A percentile compares a stretch with the other conserved stretches of the same genome.
phyloP scores from a whole-genome alignment of 2,797 vertebrate genomes.

The Astyanax mexicanus region DNA sequence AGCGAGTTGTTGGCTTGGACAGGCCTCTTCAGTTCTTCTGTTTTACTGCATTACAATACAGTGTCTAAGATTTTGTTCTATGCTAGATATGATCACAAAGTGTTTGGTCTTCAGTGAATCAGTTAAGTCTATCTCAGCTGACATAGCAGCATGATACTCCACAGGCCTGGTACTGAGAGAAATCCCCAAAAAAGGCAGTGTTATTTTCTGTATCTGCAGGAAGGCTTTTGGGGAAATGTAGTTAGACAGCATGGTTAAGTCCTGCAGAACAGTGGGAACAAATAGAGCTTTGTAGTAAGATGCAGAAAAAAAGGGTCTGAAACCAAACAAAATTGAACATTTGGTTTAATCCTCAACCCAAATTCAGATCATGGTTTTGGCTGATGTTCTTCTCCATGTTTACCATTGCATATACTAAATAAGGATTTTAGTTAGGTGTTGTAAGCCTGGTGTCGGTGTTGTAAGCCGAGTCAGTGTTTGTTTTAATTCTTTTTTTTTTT shows the following conservation, averaged over 20 bases:
- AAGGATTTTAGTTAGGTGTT: no score
- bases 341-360: no score
- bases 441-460: no score
- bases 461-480: no score
- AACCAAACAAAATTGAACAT: no score
- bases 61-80: not conserved
- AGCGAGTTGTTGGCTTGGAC: not conserved
- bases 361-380: no score
- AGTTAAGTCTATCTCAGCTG: not conserved
- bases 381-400: no score
- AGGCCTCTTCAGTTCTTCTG: not conserved
- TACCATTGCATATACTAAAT: no score
- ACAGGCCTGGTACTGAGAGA: not conserved
- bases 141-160: not conserved
- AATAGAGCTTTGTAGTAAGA: no score
- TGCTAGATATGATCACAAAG: not conserved
- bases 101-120: not conserved
- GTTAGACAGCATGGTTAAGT: not conserved
- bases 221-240: not conserved
- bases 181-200: not conserved
- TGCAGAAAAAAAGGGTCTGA: no score
- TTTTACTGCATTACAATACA: constrained; percentile 1
- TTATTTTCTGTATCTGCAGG: not conserved
- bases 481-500: no score
- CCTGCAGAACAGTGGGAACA: no score